Evolutionary conservation across 2,113 vertebrate genomes (phyloP).

Genomic region (Xiphorhynchus elegans): DNA sequence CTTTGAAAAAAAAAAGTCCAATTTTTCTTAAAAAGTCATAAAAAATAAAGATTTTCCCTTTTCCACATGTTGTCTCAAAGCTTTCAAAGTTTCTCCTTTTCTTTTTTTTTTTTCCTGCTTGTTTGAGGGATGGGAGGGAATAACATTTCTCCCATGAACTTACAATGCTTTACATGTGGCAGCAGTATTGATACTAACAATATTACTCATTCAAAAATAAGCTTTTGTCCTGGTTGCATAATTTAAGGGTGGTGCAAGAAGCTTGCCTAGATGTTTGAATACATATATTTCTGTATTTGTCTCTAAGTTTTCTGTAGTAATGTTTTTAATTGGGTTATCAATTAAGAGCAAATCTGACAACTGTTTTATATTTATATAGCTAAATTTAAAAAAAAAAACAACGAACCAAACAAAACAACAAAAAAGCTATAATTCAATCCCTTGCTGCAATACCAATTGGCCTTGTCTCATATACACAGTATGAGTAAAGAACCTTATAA

Average conservation of each 20-base stretch:
- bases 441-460: neutral
- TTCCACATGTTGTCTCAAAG: neutral
- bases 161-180: neutral
- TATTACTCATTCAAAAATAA: neutral
- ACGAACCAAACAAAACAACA: neutral
- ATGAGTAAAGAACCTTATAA: neutral
- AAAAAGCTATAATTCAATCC: neutral
- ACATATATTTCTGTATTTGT: neutral
- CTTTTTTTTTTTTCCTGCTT: neutral
- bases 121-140: neutral
- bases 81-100: neutral
- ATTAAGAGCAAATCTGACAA: neutral
- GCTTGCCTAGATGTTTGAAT: neutral
- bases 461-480: neutral
- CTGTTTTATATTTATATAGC: neutral
- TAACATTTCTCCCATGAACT: neutral
- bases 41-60: neutral
- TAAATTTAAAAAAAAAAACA: neutral
- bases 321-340: neutral
- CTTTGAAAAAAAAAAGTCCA: neutral
- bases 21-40: neutral
- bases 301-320: neutral
- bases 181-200: neutral
- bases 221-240: neutral
- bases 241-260: neutral